A percentile compares a stretch with the other conserved stretches of the same genome.
Conservation (phyloP, 2,888 invertebrate genomes). For the Meganola albula region DNA sequence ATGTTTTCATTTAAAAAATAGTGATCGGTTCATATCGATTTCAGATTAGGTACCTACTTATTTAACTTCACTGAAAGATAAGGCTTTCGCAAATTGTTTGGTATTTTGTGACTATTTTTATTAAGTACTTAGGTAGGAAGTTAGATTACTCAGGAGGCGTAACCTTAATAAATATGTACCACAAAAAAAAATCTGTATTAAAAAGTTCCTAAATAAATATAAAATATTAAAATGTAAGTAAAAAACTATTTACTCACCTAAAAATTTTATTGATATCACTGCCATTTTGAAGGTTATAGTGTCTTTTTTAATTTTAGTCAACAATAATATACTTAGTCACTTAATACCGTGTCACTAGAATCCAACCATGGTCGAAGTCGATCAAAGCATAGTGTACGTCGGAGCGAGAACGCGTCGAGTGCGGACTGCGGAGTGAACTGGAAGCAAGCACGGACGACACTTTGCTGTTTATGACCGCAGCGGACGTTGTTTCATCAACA, state of each 20-base stretch:
- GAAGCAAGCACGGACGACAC: constrained; percentile 15
- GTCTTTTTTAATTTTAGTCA: constrained; percentile 6
- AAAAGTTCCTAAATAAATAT: too few species aligned
- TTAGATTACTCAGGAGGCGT: too few species aligned
- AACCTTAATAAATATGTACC: too few species aligned
- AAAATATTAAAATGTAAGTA: too few species aligned
- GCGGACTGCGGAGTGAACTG: constrained; percentile 30
- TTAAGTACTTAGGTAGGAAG: too few species aligned
- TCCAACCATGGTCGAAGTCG: constrained; percentile 25
- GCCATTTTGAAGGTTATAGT: constrained; percentile 45
- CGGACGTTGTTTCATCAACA: not conserved
- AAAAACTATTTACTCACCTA: constrained; percentile 58
- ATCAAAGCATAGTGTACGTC: constrained; percentile 12
- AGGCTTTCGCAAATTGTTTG: too few species aligned
- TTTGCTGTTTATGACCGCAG: not conserved
- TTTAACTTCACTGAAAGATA: too few species aligned
- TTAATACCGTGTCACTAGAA: constrained; percentile 22
- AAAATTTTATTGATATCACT: constrained; percentile 54
- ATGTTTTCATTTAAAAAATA: too few species aligned
- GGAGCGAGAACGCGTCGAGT: constrained; percentile 32
- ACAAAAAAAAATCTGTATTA: too few species aligned
- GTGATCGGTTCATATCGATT: too few species aligned
- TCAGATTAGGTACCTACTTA: too few species aligned
- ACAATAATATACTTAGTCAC: not conserved
- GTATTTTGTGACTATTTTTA: too few species aligned